These are phyloP conservation scores for Anastrepha obliqua DNA, from an alignment of 1,140 invertebrate species.

Conservation along the genomic window DNA sequence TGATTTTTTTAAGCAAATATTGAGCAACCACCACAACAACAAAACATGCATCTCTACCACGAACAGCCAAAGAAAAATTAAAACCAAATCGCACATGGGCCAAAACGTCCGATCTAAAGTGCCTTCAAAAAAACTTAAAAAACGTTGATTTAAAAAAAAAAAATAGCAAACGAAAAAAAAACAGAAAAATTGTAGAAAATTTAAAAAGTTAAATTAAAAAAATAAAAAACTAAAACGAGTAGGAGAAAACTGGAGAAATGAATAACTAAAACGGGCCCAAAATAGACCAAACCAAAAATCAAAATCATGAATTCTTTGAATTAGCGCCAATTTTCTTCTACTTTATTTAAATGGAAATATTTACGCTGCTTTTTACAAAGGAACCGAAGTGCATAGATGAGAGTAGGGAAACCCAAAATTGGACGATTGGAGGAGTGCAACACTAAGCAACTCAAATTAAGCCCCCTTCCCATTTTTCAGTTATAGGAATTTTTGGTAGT, in stretches of 20 bases:
- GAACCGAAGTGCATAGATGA: neutral
- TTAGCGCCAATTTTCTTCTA: slow-evolving; percentile 4
- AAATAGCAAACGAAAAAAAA: slow-evolving; percentile 75
- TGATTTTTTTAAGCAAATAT: slow-evolving; percentile 66
- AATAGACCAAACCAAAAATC: slow-evolving; percentile 79
- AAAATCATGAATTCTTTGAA: slow-evolving; percentile 60
- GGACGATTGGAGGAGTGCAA: neutral
- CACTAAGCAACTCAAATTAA: neutral
- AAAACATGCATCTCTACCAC: slow-evolving; percentile 54
- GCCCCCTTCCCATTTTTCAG: neutral
- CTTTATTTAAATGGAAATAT: neutral
- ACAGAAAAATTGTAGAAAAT: slow-evolving; percentile 76
- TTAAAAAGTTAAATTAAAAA: slow-evolving; percentile 78
- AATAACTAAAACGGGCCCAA: slow-evolving; percentile 79
- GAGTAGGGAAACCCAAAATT: neutral
- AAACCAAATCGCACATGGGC: slow-evolving; percentile 81
- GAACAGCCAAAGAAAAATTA: neutral
- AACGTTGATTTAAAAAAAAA: slow-evolving; percentile 82
- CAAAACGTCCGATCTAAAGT: slow-evolving; percentile 92
- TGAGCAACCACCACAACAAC: slow-evolving; percentile 56
- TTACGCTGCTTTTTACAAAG: neutral
- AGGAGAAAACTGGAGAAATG: slow-evolving; percentile 59
- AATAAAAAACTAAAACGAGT: slow-evolving; percentile 67
- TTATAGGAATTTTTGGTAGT: neutral
- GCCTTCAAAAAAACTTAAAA: slow-evolving; percentile 83